Evolutionary conservation across 2,113 vertebrate species (phyloP).

Genomic region (Ranitomeya variabilis): DNA sequence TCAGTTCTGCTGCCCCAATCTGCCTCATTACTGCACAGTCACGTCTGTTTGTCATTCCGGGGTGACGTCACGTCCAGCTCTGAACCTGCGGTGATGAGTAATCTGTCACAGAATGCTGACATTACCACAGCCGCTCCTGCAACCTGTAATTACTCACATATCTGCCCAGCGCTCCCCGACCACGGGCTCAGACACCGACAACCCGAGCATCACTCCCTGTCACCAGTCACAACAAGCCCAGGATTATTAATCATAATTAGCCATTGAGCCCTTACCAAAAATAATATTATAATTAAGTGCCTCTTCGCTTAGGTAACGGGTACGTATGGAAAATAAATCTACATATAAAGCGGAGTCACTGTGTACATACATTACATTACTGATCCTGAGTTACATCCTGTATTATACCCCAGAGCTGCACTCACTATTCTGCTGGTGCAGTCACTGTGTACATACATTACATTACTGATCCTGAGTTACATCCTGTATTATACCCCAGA

Average conservation of each 20-base stretch:
- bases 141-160: conserved; percentile 3
- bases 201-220: not conserved
- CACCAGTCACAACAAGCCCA: not conserved
- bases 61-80: conserved; percentile 3
- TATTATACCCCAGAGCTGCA: too few relatives aligned
- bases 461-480: too few relatives aligned
- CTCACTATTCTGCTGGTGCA: too few relatives aligned
- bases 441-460: too few relatives aligned
- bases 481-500: too few relatives aligned
- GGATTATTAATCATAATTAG: not conserved
- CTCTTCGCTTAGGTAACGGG: not conserved
- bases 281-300: not conserved
- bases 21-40: not conserved
- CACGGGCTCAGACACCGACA: not conserved
- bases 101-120: not conserved
- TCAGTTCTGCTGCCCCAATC: not conserved
- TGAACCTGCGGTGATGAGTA: not conserved
- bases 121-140: not conserved
- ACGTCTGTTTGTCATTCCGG: not conserved
- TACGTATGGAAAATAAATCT: not conserved
- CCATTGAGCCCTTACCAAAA: not conserved
- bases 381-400: too few relatives aligned
- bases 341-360: not conserved
- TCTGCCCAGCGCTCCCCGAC: not conserved
- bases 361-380: too few relatives aligned